Base-by-base conservation (phyloP, 2,797 vertebrate genomes). In the Geotrypetes seraphini region DNA sequence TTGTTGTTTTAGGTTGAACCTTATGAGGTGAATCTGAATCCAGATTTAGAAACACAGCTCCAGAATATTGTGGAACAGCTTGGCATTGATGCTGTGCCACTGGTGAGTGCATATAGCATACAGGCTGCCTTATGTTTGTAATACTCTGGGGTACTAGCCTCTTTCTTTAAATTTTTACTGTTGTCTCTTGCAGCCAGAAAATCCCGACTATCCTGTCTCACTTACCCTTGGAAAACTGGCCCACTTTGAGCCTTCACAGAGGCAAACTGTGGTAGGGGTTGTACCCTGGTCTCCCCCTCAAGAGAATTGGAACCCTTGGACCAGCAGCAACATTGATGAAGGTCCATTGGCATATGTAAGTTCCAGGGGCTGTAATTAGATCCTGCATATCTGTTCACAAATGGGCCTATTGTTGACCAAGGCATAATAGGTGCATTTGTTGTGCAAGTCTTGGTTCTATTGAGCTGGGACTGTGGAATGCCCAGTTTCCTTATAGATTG, bases 281-380 rank as follows among this genome's bases (percentile, higher is more conserved):
- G 89, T 98, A 25, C 92, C 94, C 1, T 98, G 95, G 95, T 98
- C 95, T 3, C 95, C 95, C 0, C 95, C 95, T 2, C 92, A 98
- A 36, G 81, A 89, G 64, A 98, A 98, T 74, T 98, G 95, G 95
- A 97, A 97, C 73, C 95, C 95, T 12, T 98, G 95, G 95, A 97
- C 91, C 19, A 88, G 91, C 73, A 87, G 87, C 75, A 98, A 98
- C 74, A 97, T 98, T 8, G 95, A 98, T 23, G 95, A 98, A 4
- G 95, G 95, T 1, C 95, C 95, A 1, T 62, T 91, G 44, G 86
- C 88, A 25, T 87, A 74, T 46, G 85, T 87, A 57, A 81, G 88
- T 62, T 22, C 45, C n/a, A n/a, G n/a, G n/a, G n/a, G n/a, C n/a
- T n/a, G n/a, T n/a, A n/a, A n/a, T n/a, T n/a, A n/a, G n/a, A n/a